Percentiles rank a stretch among this genome's conserved stretches.
phyloP scores from a whole-genome alignment of 2,888 invertebrate species.

The Caenorhabditis sulstoni region DNA sequence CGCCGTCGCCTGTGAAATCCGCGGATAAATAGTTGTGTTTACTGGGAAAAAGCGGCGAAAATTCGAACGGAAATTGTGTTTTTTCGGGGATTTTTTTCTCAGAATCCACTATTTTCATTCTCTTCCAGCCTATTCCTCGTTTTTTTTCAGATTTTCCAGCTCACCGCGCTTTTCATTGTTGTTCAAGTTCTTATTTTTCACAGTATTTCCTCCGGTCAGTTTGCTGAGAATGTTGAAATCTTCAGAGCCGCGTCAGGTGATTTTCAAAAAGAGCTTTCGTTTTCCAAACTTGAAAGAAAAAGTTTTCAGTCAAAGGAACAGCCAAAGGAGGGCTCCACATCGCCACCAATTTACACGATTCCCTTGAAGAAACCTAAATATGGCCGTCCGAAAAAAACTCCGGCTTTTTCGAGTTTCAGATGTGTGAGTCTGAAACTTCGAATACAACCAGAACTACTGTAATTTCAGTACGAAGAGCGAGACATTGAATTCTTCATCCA shows the following conservation, averaged over 20 bases:
- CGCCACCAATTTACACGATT: conserved; percentile 1
- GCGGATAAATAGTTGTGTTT: conserved; percentile 10
- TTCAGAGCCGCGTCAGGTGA: too few relatives aligned
- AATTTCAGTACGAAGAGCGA: conserved; percentile 45
- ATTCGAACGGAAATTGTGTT: not conserved
- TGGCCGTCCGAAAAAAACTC: conserved; percentile 39
- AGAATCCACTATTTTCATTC: not conserved
- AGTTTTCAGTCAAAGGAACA: not conserved
- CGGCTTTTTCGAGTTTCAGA: conserved; percentile 41
- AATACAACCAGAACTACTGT: not conserved
- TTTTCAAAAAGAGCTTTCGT: too few relatives aligned
- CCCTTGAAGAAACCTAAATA: conserved; percentile 33
- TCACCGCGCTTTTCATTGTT: too few relatives aligned
- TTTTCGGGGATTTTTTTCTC: not conserved
- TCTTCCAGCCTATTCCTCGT: not conserved
- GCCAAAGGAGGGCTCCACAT: not conserved
- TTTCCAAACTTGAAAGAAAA: too few relatives aligned
- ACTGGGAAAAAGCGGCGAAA: not conserved
- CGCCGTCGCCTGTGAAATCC: not conserved
- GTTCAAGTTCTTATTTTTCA: too few relatives aligned
- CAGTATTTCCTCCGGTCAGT: too few relatives aligned
- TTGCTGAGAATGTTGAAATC: not conserved
- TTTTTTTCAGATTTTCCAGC: not conserved
- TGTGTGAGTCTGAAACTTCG: conserved; percentile 18
- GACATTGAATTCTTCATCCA: conserved; percentile 54